Base-by-base conservation (phyloP, 2,888 invertebrate species). In the Boloria euphrosyne region DNA sequence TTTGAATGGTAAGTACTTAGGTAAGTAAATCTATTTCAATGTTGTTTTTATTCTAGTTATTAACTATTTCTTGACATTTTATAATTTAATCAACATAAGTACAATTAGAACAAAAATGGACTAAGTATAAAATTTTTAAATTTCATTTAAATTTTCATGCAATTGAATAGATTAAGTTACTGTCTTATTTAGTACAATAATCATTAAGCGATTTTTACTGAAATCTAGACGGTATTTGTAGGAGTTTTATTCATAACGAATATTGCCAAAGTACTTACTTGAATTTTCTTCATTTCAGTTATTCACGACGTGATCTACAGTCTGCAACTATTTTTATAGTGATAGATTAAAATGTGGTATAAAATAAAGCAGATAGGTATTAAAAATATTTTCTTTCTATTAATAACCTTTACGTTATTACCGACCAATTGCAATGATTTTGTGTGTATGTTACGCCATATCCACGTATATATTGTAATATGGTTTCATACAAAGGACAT, bases 201-300 rank as follows among this genome's bases (percentile, higher is more conserved):
- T 10, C 7, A 10, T 38, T 38, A 2, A 10, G 10, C 2, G 1
- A 10, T 10, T 10, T 31, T 31, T 31, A 38, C 31, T 38, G 31
- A 38, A 7, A 38, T 22, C 22, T 38, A 38, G 10, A 2, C 0
- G 0, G 7, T 38, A 10, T 38, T 38, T 38, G 31, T 38, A 10
- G 2, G 2, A 38, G 10, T 7, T 38, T 7, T 38, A 38, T 38
- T 38, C 31, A 10, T 10, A 38, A 31, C 5, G 5, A 38, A 38
- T 38, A 38, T 31, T 7, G 7, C 31, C 10, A 38, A 38, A 7
- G 7, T 31, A 51, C 51, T 52, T 27, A 52, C 31, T 52, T 27
- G n/a, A 27, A n/a, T 14, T 52, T 57, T 57, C n/a, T 57, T 46
- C 13, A 46, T 57, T 57, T 13, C 57, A 57, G 57, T 57, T n/a